Evolutionary conservation across 35 echinoderm and acorn worm species (phyloP), one percentile per base, ranked within the genome.

Genomic region (Hemicentrotus pulcherrimus): DNA sequence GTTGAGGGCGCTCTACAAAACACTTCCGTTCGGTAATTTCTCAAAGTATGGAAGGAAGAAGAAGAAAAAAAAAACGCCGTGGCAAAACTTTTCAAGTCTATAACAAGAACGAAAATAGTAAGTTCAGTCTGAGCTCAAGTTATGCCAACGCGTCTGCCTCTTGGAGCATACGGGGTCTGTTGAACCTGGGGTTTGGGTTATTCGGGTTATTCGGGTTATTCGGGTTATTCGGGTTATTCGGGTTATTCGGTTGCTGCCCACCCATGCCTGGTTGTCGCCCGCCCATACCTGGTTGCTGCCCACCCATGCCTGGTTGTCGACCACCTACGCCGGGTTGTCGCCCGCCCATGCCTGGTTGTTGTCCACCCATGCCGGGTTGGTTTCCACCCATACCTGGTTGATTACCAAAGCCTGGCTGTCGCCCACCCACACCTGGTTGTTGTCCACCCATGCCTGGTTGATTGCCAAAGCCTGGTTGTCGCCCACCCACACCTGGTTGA

Each of bases 141-240:
- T 78, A 78, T 78, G 65, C 65, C 6, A n/a, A 7, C 19, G 19
- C 65, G 28, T 78, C 65, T 22, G 19, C 24, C 6, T 78, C 65
- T n/a, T 78, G 65, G 22, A 78, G 65, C 65, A 78, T 78, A 78
- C 65, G 65, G 65, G 65, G 65, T 78, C 65, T 78, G 65, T 78
- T 78, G 65, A 78, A 78, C 24, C 65, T 78, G 6, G 65, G 65
- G 65, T 78, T 78, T 78, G 65, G 65, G 28, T n/a, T 78, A 24
- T 59, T 59, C 16, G 52, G 52, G 35, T 41, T 41, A 3, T 41
- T 41, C 35, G 35, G 35, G 35, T 41, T 41, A 3, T 41, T 41
- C 35, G 35, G 35, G 35, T 41, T n/a, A n/a, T n/a, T 41, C 35
- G 35, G 35, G 35, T 41, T 41, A 41, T 41, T 41, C 35, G 35